These are phyloP conservation scores for Pachycephus smyrnensis DNA, from an alignment of 2,888 invertebrate genomes.

Conservation along the genomic window DNA sequence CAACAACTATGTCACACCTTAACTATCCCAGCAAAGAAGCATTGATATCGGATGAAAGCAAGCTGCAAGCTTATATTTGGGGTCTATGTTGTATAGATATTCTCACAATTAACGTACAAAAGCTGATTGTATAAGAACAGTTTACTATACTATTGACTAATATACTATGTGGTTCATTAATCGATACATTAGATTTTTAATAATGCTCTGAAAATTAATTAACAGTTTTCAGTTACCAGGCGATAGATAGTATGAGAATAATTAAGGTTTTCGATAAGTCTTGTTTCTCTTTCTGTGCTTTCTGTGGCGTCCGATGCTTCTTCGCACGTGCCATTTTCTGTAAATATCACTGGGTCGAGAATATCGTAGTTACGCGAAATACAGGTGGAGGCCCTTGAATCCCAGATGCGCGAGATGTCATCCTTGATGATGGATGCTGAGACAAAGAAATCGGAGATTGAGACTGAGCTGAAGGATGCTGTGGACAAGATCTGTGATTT, in stretches of 20 bases:
- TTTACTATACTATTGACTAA: not conserved
- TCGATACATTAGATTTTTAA: not conserved
- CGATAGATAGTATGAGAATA: not conserved
- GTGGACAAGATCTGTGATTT: conserved; percentile 81
- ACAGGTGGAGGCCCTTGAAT: conserved; percentile 84
- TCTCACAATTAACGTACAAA: not conserved
- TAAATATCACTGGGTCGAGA: conserved; percentile 23
- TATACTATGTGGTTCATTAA: not conserved
- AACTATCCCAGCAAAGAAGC: conserved; percentile 28
- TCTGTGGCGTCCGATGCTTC: conserved; percentile 8
- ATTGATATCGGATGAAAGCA: not conserved
- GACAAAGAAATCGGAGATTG: conserved; percentile 74
- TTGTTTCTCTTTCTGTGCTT: conserved; percentile 12
- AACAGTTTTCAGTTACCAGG: not conserved
- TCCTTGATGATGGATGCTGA: conserved; percentile 74
- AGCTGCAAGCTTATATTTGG: not conserved
- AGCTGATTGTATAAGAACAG: not conserved
- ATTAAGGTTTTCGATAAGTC: not conserved
- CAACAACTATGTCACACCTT: conserved; percentile 43
- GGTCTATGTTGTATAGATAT: not conserved
- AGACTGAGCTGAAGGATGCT: conserved; percentile 80
- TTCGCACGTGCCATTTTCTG: conserved; percentile 10
- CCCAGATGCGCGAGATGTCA: conserved; percentile 79
- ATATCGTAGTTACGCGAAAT: conserved; percentile 17
- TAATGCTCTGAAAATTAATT: not conserved